phyloP scores from a whole-genome alignment of 2,113 vertebrate genomes.

The Etheostoma cragini region DNA sequence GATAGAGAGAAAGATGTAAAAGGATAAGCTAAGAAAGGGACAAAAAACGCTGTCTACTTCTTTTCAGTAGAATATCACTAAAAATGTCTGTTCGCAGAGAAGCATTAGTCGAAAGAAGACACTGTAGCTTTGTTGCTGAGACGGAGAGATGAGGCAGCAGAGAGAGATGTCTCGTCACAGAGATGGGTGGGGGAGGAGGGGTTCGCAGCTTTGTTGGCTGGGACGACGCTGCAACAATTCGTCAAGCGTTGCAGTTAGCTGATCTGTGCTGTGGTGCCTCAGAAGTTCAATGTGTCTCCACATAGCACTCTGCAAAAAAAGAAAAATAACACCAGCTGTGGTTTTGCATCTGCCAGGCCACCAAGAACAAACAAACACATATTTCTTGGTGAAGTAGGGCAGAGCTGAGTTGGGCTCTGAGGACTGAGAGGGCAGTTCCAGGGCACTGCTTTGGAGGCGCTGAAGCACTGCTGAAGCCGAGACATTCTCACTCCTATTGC shows the following conservation, averaged over 20 bases:
- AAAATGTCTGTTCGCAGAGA: not conserved
- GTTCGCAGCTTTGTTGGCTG: constrained; percentile 1
- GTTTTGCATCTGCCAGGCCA: constrained; percentile 22
- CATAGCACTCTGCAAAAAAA: not conserved
- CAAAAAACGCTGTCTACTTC: constrained; percentile 7
- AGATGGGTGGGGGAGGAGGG: not conserved
- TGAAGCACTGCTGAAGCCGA: not conserved
- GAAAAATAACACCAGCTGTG: not conserved
- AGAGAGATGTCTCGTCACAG: constrained; percentile 12
- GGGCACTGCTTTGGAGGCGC: not conserved
- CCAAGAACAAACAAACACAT: constrained; percentile 22
- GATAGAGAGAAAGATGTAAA: not conserved
- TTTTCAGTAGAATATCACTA: not conserved
- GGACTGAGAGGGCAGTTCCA: not conserved
- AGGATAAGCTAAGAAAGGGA: constrained; percentile 13
- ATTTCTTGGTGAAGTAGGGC: constrained; percentile 11
- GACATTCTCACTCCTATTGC: no score
- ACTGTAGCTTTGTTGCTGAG: constrained; percentile 16
- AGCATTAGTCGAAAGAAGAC: not conserved
- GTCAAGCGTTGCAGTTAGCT: constrained; percentile 30
- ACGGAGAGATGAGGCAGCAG: constrained; percentile 6
- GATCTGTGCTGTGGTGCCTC: constrained; percentile 20
- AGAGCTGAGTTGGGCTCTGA: not conserved
- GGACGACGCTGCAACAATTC: constrained; percentile 3
- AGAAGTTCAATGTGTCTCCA: constrained; percentile 31